Base-by-base conservation (phyloP, 23 tunicate species). In the Ciona savignyi region DNA sequence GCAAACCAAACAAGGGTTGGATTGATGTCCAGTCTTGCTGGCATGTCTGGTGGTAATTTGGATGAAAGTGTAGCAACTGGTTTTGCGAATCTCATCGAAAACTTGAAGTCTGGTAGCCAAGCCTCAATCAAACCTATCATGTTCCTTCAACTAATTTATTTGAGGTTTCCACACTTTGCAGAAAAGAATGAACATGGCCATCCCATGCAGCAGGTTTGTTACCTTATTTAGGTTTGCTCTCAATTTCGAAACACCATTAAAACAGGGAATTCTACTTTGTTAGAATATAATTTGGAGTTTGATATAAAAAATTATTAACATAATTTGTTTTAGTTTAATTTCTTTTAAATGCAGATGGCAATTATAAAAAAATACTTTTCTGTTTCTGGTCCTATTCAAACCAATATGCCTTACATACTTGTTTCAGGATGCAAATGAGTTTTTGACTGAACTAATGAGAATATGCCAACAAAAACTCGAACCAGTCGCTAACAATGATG, bases 361-460 rank as follows among this genome's bases (percentile, higher is more conserved):
- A n/a, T n/a, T n/a, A n/a, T n/a, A n/a, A n/a, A n/a, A n/a, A n/a
- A n/a, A n/a, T n/a, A n/a, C n/a, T n/a, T n/a, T n/a, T n/a, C n/a
- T n/a, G n/a, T n/a, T n/a, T n/a, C n/a, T 49, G 61, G 61, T 49
- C 15, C 20, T 49, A 49, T 11, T 49, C 61, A 49, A 11, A 11
- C 20, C 15, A 49, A 49, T 11, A 11, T 49, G 15, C 20, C 20
- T 11, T 49, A 15, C 19, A 11, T 49, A 49, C 20, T 49, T 49
- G 61, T 20, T 11, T 62, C 33, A 90, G 93, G 98, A 93, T 68
- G 98, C 98, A 26, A 93, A 93, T 64, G 98, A 93, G 69, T 86
- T 85, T 69, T 67, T 86, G 33, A 77, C 84, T 24, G 93, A 86
- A 74, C 64, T 93, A 9, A 61, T 86, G 71, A 72, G 98, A 82